Evolutionary conservation across 2,113 vertebrate species (phyloP), one percentile per base, ranked within the genome.

Genomic region (Sturnira hondurensis): DNA sequence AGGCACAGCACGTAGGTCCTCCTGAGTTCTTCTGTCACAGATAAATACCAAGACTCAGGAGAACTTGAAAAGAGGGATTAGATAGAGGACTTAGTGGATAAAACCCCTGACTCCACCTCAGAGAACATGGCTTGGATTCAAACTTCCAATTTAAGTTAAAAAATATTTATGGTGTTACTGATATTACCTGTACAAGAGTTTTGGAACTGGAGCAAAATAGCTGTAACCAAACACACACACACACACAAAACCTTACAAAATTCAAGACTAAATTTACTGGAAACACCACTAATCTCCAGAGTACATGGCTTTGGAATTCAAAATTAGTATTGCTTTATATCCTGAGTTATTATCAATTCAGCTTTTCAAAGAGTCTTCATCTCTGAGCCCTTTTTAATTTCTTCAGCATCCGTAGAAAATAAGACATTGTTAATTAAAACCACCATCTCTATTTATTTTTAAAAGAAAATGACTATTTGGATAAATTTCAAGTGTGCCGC

Each of bases 51-150:
- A 28, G 24, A 36, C 7, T 87, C 91, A 88, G 36, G 89, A 89
- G 68, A 70, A 97, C 73, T 85, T 80, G 19, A 96, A 96, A 94
- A 63, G 74, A 96, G 52, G 54, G 20, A 80, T 95, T 97, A 94
- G 70, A 45, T 96, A 95, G 70, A 45, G 96, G 92, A 83, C 91
- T 98, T 97, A 97, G 83, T 86, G 58, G 65, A 91, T 98, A 97
- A 97, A 96, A 96, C 94, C 41, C 28, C 26, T 97, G 94, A 97
- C 96, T 90, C 96, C 93, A 95, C 63, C 85, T 97, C 87, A 96
- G 89, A 97, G 97, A 97, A 91, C 54, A 84, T 5, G n/a, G 45
- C 52, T 98, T 98, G 94, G 73, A 67, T 94, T 92, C 73, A 92
- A 95, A 91, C 16, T 93, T 90, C 81, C 2, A 74, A 1, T 85